A percentile compares a stretch with the other conserved stretches of the same genome.
Conservation (phyloP, 2,113 vertebrate genomes). For the Pagrus major region DNA sequence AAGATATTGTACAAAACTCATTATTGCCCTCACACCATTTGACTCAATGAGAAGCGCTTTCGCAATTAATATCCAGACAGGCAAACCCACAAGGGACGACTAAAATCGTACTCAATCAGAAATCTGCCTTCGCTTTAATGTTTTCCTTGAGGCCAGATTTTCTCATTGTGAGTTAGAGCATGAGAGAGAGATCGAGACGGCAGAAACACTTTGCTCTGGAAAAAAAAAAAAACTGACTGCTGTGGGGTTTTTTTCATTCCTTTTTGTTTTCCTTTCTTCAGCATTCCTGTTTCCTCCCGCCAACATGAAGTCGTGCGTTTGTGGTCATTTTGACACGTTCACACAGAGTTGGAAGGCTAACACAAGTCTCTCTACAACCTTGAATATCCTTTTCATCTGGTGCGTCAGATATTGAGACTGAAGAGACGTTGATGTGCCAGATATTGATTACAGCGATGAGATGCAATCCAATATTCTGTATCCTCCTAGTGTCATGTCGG, state of each 20-base stretch:
- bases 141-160: conserved; percentile 38
- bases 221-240: neutral
- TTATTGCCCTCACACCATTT: conserved; percentile 5
- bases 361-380: conserved; percentile 31
- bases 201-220: conserved; percentile 14
- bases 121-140: conserved; percentile 35
- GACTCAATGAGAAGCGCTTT: conserved; percentile 16
- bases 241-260: neutral
- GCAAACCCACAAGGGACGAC: conserved; percentile 19
- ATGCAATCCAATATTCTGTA: conserved; percentile 56
- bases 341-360: neutral
- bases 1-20: neutral
- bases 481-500: conserved; percentile 44
- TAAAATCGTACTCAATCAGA: conserved; percentile 18
- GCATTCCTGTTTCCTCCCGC: neutral
- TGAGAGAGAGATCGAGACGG: neutral
- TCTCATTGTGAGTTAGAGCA: conserved; percentile 15
- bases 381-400: conserved; percentile 46
- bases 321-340: neutral
- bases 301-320: neutral
- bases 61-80: conserved; percentile 42
- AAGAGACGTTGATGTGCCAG: conserved; percentile 43
- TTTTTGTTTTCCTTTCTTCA: neutral
- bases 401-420: conserved; percentile 43
- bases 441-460: conserved; percentile 60